phyloP scores from a whole-genome alignment of 2,888 invertebrate genomes.

The Temnothorax ravouxi region DNA sequence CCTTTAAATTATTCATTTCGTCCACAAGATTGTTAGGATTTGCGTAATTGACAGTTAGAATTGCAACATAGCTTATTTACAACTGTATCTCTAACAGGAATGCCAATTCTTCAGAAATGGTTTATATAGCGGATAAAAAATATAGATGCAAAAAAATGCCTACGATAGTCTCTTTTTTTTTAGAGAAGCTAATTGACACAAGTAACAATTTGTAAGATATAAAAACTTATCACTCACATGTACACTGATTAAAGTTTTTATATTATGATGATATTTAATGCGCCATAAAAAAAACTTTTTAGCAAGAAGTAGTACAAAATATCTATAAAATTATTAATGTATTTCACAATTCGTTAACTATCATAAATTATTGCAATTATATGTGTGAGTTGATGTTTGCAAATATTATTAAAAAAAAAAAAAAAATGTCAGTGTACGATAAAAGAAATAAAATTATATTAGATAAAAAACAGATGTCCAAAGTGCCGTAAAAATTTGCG shows the following conservation, averaged over 20 bases:
- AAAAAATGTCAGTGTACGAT: not conserved
- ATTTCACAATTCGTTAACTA: not conserved
- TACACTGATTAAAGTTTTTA: conserved; percentile 61
- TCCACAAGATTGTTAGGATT: not conserved
- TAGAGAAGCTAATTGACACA: conserved; percentile 29
- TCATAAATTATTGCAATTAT: not conserved
- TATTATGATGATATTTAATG: conserved; percentile 52
- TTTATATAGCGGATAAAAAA: not conserved
- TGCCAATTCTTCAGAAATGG: not conserved
- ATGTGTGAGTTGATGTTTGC: not conserved
- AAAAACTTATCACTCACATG: conserved; percentile 38
- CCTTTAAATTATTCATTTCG: not conserved
- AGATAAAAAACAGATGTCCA: not conserved
- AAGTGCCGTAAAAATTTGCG: not conserved
- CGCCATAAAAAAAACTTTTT: conserved; percentile 13
- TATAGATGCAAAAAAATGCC: not conserved
- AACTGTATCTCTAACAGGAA: not conserved
- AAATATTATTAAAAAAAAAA: not conserved
- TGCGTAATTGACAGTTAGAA: not conserved
- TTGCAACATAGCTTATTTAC: not conserved
- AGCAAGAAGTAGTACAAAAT: not conserved
- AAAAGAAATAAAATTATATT: not conserved
- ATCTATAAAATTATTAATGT: conserved; percentile 8
- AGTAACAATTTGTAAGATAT: conserved; percentile 52
- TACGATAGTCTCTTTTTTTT: not conserved